These are phyloP conservation scores for Pandion haliaetus DNA, from an alignment of 2,113 vertebrate species.

Conservation along the genomic window DNA sequence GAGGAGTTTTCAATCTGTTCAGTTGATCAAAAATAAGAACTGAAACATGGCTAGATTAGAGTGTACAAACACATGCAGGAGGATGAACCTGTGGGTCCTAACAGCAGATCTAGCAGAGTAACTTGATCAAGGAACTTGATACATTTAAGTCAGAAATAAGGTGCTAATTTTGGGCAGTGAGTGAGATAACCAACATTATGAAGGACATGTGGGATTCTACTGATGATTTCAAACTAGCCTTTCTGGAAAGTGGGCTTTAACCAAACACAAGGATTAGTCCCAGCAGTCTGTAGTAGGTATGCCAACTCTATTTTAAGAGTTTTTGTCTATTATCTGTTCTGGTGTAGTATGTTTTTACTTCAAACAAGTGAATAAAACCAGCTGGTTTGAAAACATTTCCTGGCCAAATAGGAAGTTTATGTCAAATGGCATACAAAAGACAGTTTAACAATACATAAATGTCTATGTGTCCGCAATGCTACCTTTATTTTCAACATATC, in stretches of 20 bases:
- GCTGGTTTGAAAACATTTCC: not conserved
- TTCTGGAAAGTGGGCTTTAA: not conserved
- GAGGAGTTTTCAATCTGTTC: not conserved
- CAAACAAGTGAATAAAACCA: not conserved
- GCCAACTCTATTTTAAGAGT: not conserved
- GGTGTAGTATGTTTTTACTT: not conserved
- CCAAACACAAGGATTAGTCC: not conserved
- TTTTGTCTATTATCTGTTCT: not conserved
- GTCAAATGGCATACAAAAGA: not conserved
- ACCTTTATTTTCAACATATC: not conserved
- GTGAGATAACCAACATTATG: not conserved
- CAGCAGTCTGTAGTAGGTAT: accelerated
- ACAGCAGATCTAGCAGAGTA: not conserved
- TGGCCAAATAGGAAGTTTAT: not conserved
- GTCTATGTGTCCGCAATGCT: not conserved
- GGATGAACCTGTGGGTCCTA: not conserved
- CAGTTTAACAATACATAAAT: not conserved
- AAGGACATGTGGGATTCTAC: not conserved
- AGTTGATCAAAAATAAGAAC: not conserved
- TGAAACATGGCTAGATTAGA: not conserved
- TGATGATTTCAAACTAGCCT: not conserved
- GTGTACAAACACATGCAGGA: not conserved
- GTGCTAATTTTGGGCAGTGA: not conserved
- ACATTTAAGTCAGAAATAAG: not conserved
- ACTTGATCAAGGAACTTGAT: not conserved